These are phyloP conservation scores for Pyrgus malvae DNA, from an alignment of 2,888 invertebrate species.

Conservation along the genomic window DNA sequence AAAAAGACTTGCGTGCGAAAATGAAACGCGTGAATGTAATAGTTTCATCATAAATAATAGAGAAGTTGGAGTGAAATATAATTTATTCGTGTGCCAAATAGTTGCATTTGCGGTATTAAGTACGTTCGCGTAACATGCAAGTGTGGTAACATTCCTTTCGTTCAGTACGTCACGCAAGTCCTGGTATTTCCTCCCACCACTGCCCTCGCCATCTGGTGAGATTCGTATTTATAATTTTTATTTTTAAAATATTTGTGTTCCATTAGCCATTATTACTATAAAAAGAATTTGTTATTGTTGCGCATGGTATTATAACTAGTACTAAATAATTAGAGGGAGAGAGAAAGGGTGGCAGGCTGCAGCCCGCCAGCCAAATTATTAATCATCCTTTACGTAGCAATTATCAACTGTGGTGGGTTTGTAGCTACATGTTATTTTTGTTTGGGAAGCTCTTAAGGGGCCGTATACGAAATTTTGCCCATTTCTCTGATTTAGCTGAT, in stretches of 20 bases:
- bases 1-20: slow-evolving; percentile 37
- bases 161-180: neutral
- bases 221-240: neutral
- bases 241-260: neutral
- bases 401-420: too few species aligned
- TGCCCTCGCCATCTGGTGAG: neutral
- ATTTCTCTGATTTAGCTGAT: too few species aligned
- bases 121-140: slow-evolving; percentile 20
- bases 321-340: too few species aligned
- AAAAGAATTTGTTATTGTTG: too few species aligned
- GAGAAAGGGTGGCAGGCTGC: too few species aligned
- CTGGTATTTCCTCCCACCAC: neutral
- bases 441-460: too few species aligned
- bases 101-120: slow-evolving; percentile 16
- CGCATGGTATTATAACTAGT: too few species aligned
- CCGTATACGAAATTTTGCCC: too few species aligned
- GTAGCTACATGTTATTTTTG: too few species aligned
- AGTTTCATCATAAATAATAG: slow-evolving; percentile 24
- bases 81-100: slow-evolving; percentile 32
- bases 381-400: too few species aligned
- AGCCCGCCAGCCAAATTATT: too few species aligned
- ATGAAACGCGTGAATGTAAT: slow-evolving; percentile 34
- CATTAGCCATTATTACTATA: too few species aligned
- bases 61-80: slow-evolving; percentile 28
- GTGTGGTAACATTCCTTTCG: slow-evolving; percentile 15